Evolutionary conservation across 64 coral and sea anemone species (phyloP), one percentile per base, ranked within the genome.

Genomic region (Cladopsammia gracilis): DNA sequence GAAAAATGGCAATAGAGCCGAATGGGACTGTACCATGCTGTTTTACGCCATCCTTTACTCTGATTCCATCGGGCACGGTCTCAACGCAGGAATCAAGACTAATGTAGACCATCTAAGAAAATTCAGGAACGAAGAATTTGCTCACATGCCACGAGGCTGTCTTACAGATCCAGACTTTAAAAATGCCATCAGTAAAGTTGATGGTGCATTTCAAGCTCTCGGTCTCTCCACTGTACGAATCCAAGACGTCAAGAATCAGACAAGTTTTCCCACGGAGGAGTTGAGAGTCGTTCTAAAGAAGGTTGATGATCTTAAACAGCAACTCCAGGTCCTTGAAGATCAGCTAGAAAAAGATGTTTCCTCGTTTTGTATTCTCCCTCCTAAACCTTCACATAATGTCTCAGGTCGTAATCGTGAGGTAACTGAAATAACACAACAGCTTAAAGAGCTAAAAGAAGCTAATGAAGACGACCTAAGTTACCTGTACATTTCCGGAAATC

Each of bases 41-140:
- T 89, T 89, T 50, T 89, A 89, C 42, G 71, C 87, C 5, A 25
- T 89, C 26, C 87, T 89, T 64, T 89, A 58, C 74, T 89, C 87
- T 62, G 87, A 89, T 22, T 61, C 52, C 65, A 25, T 89, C 16
- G 87, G 87, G 18, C 24, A 44, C 10, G n/a, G 19, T 78, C 70
- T 91, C 22, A 83, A 73, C 24, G 49, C 78, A 61, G 20, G 58
- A 47, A 65, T 86, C 24, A 74, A 66, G 56, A 92, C 26, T 24
- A 61, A 52, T 50, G 87, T 89, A 13, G 43, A 89, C 20, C 18
- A 62, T 58, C 56, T 89, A 23, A 89, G 87, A 76, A 89, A 65
- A 42, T 89, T 76, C 64, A 69, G 87, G 14, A 89, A 89, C 54
- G 57, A 75, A 65, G 71, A 11, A 48, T 82, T 91, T 58, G 89